Evolutionary conservation across 23 tunicate genomes (phyloP).

Genomic region (Trididemnum clinides): DNA sequence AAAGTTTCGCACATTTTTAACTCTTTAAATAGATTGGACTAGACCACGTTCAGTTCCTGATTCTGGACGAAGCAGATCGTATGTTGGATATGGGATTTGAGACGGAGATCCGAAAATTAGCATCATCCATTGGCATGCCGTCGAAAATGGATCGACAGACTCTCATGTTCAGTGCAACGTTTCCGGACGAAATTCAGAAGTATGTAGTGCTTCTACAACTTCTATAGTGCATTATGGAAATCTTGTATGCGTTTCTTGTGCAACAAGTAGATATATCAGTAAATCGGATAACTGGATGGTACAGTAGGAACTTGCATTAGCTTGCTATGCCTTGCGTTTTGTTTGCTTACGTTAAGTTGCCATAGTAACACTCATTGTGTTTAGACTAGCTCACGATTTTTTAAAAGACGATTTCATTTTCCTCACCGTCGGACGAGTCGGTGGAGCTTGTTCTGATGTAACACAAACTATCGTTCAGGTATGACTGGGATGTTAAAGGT

Average conservation of each 20-base stretch:
- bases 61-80: conserved; percentile 98
- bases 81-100: conserved; percentile 99
- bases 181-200: conserved; percentile 96
- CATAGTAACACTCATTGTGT: no score
- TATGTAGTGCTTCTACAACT: no score
- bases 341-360: no score
- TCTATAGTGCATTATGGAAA: no score
- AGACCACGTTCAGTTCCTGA: conserved; percentile 64
- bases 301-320: no score
- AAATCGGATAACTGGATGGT: no score
- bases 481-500: no score
- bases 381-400: conserved; percentile 89
- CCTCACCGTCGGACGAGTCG: conserved; percentile 90
- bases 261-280: no score
- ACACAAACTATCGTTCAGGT: conserved; percentile 73
- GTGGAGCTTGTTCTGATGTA: conserved; percentile 99
- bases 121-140: conserved; percentile 74
- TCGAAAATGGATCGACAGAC: conserved; percentile 81
- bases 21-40: conserved; percentile 47
- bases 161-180: conserved; percentile 97
- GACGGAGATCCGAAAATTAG: conserved; percentile 77
- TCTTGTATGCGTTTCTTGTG: no score
- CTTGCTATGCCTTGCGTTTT: no score
- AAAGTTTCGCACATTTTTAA: no score
- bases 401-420: conserved; percentile 83